Conservation (phyloP, 2,888 invertebrate genomes). For the Habroteleia sp. region DNA sequence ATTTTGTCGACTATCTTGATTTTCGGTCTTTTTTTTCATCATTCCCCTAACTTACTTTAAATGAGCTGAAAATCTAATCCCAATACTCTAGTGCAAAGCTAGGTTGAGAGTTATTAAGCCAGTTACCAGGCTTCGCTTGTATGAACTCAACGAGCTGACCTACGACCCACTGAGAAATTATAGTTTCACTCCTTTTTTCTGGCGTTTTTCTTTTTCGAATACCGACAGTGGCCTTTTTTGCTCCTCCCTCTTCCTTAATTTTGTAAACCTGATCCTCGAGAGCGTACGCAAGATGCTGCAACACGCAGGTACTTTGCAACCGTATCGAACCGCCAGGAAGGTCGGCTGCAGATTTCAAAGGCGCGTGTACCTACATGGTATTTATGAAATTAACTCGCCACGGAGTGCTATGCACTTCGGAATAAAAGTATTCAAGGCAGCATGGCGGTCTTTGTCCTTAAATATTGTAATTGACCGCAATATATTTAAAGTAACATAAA, state of each 20-base stretch:
- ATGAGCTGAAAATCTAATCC: conserved; percentile 36
- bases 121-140: conserved; percentile 64
- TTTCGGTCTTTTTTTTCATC: too few relatives aligned
- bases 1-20: too few relatives aligned
- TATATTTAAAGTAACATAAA: too few relatives aligned
- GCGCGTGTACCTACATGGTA: conserved; percentile 51
- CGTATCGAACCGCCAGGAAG: conserved; percentile 50
- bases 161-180: conserved; percentile 76
- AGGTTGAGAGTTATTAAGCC: neutral
- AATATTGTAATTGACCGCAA: conserved; percentile 17
- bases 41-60: too few relatives aligned
- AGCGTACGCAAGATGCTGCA: conserved; percentile 41
- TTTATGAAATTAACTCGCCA: conserved; percentile 56
- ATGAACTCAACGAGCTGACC: conserved; percentile 75
- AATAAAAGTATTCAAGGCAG: conserved; percentile 20
- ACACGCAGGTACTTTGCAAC: conserved; percentile 49
- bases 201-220: conserved; percentile 37
- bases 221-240: conserved; percentile 20
- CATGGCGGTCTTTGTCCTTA: conserved; percentile 16
- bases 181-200: conserved; percentile 69
- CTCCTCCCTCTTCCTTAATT: conserved; percentile 33
- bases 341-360: conserved; percentile 37
- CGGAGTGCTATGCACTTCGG: neutral
- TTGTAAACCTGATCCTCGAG: conserved; percentile 66
- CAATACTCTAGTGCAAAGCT: conserved; percentile 18